phyloP scores from a whole-genome alignment of 1,140 invertebrate genomes.

The Melanaphis sacchari region DNA sequence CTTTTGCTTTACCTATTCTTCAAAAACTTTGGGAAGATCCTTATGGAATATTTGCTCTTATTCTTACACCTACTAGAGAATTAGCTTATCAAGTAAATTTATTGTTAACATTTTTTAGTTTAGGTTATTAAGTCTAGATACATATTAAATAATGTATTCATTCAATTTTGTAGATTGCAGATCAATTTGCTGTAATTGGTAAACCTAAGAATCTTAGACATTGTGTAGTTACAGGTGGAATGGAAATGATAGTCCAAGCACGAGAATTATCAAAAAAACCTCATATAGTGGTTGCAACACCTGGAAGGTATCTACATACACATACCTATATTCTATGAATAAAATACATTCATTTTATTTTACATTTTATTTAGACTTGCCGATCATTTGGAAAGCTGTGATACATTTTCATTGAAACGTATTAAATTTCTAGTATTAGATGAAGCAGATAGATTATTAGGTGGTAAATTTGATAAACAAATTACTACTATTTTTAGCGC shows the following conservation, averaged over 20 bases:
- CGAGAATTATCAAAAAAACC: constrained; percentile 84
- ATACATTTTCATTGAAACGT: constrained; percentile 81
- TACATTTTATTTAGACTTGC: constrained; percentile 67
- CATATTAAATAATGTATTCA: background rate
- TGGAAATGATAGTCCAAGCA: constrained; percentile 91
- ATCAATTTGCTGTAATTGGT: constrained; percentile 89
- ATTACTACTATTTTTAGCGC: constrained; percentile 82
- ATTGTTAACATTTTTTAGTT: background rate
- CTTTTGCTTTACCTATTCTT: constrained; percentile 94
- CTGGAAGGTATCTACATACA: constrained; percentile 71
- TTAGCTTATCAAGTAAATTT: constrained; percentile 78
- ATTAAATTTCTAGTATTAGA: constrained; percentile 89
- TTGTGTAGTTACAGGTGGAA: constrained; percentile 88
- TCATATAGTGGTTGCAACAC: constrained; percentile 94
- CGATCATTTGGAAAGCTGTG: constrained; percentile 85
- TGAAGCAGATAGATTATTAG: constrained; percentile 89
- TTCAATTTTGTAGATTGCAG: constrained; percentile 75
- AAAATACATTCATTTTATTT: constrained; percentile 37
- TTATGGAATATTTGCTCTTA: constrained; percentile 92
- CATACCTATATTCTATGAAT: background rate
- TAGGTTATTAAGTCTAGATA: background rate
- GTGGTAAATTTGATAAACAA: constrained; percentile 81
- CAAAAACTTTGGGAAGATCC: constrained; percentile 91
- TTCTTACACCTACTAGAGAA: constrained; percentile 96
- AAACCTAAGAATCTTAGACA: constrained; percentile 84